Evolutionary conservation across 2,113 vertebrate genomes (phyloP), one percentile per base, ranked within the genome.

Genomic region (Pandion haliaetus): DNA sequence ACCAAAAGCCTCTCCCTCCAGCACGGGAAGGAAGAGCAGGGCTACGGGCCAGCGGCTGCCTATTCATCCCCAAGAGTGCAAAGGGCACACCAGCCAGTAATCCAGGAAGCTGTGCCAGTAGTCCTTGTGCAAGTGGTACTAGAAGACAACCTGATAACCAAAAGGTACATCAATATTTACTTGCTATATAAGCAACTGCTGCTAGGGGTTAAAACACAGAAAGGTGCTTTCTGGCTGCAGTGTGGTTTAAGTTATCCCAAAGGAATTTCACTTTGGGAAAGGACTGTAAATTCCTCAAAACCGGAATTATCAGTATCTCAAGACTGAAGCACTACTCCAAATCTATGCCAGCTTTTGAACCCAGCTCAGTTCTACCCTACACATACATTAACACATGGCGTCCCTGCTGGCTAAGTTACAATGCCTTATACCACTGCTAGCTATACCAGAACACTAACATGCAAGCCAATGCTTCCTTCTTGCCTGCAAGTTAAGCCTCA

Each of bases 81-180:
- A 94, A 96, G 95, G 87, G 74, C 95, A 91, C 0, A 2, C 21
- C 9, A 3, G 58, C 24, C 85, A 74, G 12, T 1, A 17, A 76
- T 2, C 44, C 4, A 10, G 92, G 66, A 82, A 69, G 57, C 70
- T 36, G 36, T 28, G 95, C 95, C 93, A 93, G 95, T 1, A 49
- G 70, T 49, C 87, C 78, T 79, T 87, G 82, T 95, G 93, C 82
- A 93, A 94, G 89, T 29, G 86, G 91, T 67, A 61, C 44, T 0
- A 62, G 91, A 57, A 86, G 94, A 86, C 76, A 29, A 79, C 58
- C 92, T 18, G 94, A 95, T 96, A 96, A 93, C 58, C 93, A 61
- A 69, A 85, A 91, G 82, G 93, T 87, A 88, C 8, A 2, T 85
- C 96, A 96, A 95, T 93, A 96, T 90, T 91, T 93, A 88, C 93